Evolutionary conservation across 2,797 vertebrate genomes (phyloP).

Genomic region (Synanceia verrucosa): DNA sequence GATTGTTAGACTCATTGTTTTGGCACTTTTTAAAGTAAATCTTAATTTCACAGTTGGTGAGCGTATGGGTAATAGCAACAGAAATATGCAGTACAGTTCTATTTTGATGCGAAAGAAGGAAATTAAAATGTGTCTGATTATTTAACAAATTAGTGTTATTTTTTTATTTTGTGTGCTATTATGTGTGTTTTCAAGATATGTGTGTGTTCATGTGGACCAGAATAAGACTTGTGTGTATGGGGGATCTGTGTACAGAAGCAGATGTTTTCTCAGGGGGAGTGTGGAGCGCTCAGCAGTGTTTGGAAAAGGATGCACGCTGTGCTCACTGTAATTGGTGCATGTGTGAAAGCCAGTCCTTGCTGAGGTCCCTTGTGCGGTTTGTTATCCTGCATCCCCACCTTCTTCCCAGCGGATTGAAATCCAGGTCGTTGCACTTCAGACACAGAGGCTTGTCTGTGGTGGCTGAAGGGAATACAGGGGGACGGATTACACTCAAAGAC

Average conservation of each 20-base stretch:
- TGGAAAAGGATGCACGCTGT: conserved; percentile 68
- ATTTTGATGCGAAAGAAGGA: conserved; percentile 20
- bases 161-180: not conserved
- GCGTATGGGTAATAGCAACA: conserved; percentile 13
- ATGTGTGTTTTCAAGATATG: not conserved
- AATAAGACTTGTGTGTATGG: conserved; percentile 22
- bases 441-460: conserved; percentile 25
- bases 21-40: conserved; percentile 19
- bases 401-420: conserved; percentile 56
- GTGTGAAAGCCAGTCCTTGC: conserved; percentile 67
- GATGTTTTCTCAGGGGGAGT: conserved; percentile 78
- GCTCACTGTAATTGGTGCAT: conserved; percentile 76
- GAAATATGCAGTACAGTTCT: conserved; percentile 11
- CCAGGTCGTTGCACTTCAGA: conserved; percentile 58
- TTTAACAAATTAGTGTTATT: conserved; percentile 7
- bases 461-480: conserved; percentile 32
- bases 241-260: conserved; percentile 63
- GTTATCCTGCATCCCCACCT: conserved; percentile 61
- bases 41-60: conserved; percentile 48
- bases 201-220: conserved; percentile 16
- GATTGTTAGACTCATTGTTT: conserved; percentile 24
- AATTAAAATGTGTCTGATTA: conserved; percentile 16
- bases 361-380: conserved; percentile 60
- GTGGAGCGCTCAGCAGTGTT: conserved; percentile 64
- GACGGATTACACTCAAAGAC: conserved; percentile 41